These are phyloP conservation scores for Amniataba percoides DNA, from an alignment of 2,797 vertebrate genomes.

Conservation along the genomic window DNA sequence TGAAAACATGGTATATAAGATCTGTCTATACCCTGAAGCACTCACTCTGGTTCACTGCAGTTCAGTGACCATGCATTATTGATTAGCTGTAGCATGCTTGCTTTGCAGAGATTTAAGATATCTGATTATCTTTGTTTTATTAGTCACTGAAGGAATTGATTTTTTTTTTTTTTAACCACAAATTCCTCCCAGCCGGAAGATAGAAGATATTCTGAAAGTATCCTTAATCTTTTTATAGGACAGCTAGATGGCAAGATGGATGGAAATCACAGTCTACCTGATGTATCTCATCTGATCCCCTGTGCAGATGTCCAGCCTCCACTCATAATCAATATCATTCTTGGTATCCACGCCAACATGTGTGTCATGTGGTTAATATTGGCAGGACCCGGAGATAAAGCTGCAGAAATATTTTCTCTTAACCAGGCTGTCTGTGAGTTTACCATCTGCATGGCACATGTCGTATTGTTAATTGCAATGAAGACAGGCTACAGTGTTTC, in stretches of 20 bases:
- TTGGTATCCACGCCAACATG: conserved; percentile 33
- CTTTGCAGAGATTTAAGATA: not conserved
- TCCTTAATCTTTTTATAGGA: conserved; percentile 37
- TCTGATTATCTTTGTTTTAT: conserved; percentile 20
- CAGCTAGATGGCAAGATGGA: conserved; percentile 28
- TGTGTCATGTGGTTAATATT: conserved; percentile 45
- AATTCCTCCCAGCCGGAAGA: not conserved
- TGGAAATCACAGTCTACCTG: conserved; percentile 29
- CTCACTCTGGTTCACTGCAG: not conserved
- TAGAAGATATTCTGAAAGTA: conserved; percentile 11
- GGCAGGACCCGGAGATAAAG: conserved; percentile 27
- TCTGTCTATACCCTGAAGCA: not conserved
- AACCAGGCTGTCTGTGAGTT: conserved; percentile 37
- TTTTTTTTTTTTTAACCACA: not conserved
- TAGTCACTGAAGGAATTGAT: not conserved
- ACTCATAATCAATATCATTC: conserved; percentile 32
- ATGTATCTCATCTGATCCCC: not conserved
- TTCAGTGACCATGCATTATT: not conserved
- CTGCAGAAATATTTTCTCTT: conserved; percentile 26
- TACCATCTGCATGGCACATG: not conserved
- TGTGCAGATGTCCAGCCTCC: conserved; percentile 20
- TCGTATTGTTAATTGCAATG: not conserved
- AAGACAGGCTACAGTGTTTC: not conserved
- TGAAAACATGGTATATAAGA: not conserved
- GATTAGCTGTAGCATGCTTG: conserved; percentile 4